Base-by-base conservation (phyloP, 2,113 vertebrate species). In the Thamnaconus septentrionalis region DNA sequence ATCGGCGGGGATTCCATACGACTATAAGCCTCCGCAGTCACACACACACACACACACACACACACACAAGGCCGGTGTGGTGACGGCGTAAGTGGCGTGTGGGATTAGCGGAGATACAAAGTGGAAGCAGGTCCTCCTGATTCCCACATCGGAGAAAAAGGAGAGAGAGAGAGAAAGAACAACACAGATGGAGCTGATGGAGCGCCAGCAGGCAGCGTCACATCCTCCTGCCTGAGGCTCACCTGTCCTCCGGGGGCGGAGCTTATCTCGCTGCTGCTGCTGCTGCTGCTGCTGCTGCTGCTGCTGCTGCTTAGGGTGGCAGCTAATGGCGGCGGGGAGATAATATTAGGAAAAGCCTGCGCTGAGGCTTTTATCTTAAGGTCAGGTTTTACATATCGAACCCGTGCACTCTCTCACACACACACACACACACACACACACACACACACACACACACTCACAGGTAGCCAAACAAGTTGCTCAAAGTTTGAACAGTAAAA, bases 331-430 rank as follows among this genome's bases (percentile, higher is more conserved):
- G 49, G 41, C 44, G 58, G 46, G 63, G 31, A 71, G 61, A 59
- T 85, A 72, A 82, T 75, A 82, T 82, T 77, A 77, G 64, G 18
- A 69, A 75, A 71, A 3, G 73, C 44, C 78, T 66, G 73, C 79
- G 75, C 77, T 72, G 68, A 42, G 52, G 65, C 79, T 78, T 84
- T 84, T 82, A 83, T 86, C 73, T 85, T 83, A 86, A 87, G 83
- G 85, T 86, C 85, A 83, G 73, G 69, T 86, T 85, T 85, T 82
- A 81, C 79, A 86, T 84, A 81, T 87, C 68, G 71, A 61, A 84
- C 69, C 67, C 54, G 52, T 59, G 64, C 67, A 66, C 69, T 53
- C 45, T 68, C 43, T 44, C 61, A 55, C 62, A 66, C 67, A 66
- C 69, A 56, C 45, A 71, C 43, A 47, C 61, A 59, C 53, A 64